Evolutionary conservation across 1,140 invertebrate species (phyloP).

Genomic region (Drosophila mauritiana): DNA sequence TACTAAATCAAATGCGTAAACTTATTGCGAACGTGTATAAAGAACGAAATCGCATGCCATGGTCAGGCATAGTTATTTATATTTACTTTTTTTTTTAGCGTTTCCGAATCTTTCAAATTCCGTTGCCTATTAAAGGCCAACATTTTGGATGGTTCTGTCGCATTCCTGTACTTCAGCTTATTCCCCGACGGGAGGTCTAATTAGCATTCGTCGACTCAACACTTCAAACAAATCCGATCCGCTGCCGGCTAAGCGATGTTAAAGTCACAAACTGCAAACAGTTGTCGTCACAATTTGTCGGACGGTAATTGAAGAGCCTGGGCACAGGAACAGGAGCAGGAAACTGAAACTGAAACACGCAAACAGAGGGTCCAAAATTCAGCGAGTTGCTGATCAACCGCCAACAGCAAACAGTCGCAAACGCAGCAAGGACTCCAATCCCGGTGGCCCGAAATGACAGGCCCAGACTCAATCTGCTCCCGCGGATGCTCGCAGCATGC

Average conservation of each 20-base stretch:
- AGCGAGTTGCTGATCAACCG: slow-evolving; percentile 55
- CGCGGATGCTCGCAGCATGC: slow-evolving; percentile 20
- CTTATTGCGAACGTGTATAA: too few relatives aligned
- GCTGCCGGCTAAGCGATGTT: slow-evolving; percentile 58
- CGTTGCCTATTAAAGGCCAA: too few relatives aligned
- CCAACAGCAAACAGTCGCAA: slow-evolving; percentile 67
- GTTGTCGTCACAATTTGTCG: slow-evolving; percentile 40
- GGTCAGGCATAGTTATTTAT: too few relatives aligned
- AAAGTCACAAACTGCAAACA: slow-evolving; percentile 53
- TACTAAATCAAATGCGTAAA: too few relatives aligned
- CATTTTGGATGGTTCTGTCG: too few relatives aligned
- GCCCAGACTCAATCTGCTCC: neutral
- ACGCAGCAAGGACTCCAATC: slow-evolving; percentile 37
- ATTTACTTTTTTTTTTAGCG: too few relatives aligned
- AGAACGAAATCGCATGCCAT: too few relatives aligned
- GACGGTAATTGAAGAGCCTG: slow-evolving; percentile 67
- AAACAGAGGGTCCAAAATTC: slow-evolving; percentile 16
- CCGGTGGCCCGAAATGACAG: slow-evolving; percentile 60
- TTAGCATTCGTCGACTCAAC: slow-evolving; percentile 48
- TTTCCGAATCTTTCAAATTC: too few relatives aligned
- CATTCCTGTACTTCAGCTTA: neutral
- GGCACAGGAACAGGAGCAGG: neutral
- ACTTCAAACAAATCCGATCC: slow-evolving; percentile 43
- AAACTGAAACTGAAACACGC: slow-evolving; percentile 1
- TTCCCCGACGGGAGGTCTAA: slow-evolving; percentile 32